Base-by-base conservation (phyloP, 2,888 invertebrate species). In the Quadriops clusia region DNA sequence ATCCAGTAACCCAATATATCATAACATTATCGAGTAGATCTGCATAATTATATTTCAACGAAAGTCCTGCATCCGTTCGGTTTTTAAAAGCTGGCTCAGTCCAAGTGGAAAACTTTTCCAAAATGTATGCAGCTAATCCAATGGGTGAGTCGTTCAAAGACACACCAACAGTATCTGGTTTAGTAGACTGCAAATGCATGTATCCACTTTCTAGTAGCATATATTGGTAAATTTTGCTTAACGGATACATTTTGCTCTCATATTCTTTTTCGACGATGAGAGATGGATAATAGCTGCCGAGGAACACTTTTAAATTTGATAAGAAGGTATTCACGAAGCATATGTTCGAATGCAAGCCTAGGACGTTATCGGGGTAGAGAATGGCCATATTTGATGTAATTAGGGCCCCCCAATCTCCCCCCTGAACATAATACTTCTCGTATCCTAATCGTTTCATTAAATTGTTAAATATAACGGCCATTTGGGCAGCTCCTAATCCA, bases 101-200 rank as follows among this genome's bases (percentile, higher is more conserved):
- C 76, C 80, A 77, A 0, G 73, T 70, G 6, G 77, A 73, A 59
- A 85, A 87, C 52, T 89, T 89, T 47, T 91, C 89, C 4, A 91
- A 58, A 25, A 91, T 79, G 47, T 89, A 91, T 0, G 82, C 82
- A 1, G 85, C 85, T 33, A 91, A 57, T 1, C 85, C 89, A 1
- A 77, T 68, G 0, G 91, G 91, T 0, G 80, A 78, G 42, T 81
- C 77, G 13, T 67, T 61, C 13, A 87, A 53, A 0, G 65, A 75
- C 4, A 70, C 62, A 79, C 86, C 87, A 41, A 85, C 63, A 1
- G 89, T 87, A 47, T 91, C 90, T n/a, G 90, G 90, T 54, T 87
- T 90, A 0, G 87, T 86, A 0, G 83, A 72, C 52, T 91, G 90
- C 3, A 89, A 40, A 51, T 89, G 87, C 46, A 81, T 53, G 43